Base-by-base conservation (phyloP, 2,113 vertebrate genomes). In the Cavia aperea region DNA sequence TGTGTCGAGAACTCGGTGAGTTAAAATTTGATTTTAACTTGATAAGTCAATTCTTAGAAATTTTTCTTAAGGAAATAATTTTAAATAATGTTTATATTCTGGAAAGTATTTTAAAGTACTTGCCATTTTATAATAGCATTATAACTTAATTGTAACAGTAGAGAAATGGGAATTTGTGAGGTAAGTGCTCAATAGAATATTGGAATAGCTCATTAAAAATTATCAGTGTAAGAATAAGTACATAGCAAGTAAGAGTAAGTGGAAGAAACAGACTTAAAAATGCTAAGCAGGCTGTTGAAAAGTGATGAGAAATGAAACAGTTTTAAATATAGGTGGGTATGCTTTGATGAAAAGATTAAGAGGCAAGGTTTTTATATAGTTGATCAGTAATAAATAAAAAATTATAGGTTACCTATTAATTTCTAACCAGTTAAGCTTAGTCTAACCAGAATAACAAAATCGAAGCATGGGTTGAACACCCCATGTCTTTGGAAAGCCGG, bases 1-100 rank as follows among this genome's bases (percentile, higher is more conserved):
- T 99, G 92, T 99, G 99, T 97, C 92, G 94, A 95, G 92, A 95
- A 82, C 96, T 99, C 91, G 98, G 99, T 99, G 97, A 72, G 98
- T 97, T 94, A 89, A 93, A 88, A 79, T 83, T 56, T 18, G 19
- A 89, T 89, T 86, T 91, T 86, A 60, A 87, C 54, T 77, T 31
- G 36, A 18, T 92, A 54, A 96, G 92, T 85, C 85, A 83, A 54
- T 90, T 63, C 81, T 66, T 92, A 29, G 7, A 58, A 70, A 43
- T 91, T n/a, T 92, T 86, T 85, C 60, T 86, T 81, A 86, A 93
- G 36, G 23, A 92, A 78, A 70, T 89, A 70, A 60, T 92, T 56
- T 85, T 36, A 77, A 88, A 58, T 70, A 86, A 86, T 90, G 14
- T 78, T 84, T 49, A 10, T 78, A 78, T 78, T 79, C 95, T 83